Percentiles rank a stretch among this genome's conserved stretches.
These are phyloP conservation scores for Imbricaverruca yamaguchii DNA, from an alignment of 2,888 invertebrate genomes.

Conservation along the genomic window DNA sequence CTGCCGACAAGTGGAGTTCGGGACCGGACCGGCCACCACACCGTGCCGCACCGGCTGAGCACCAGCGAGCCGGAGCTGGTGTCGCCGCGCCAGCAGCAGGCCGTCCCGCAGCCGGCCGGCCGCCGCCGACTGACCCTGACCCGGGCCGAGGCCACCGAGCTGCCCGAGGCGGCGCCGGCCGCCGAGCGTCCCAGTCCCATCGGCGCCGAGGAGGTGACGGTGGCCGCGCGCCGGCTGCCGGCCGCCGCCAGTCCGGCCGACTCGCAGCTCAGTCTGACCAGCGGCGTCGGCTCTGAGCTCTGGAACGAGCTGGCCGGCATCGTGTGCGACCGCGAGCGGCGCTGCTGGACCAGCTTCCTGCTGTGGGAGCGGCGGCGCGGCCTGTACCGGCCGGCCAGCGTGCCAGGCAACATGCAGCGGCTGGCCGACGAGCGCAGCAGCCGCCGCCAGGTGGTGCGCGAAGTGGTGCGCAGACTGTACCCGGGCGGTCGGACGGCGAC, in stretches of 20 bases:
- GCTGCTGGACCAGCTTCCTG: background rate
- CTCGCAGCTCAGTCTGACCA: background rate
- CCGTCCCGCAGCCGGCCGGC: background rate
- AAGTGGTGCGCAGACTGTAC: background rate
- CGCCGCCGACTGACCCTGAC: background rate
- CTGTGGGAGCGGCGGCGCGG: constrained; percentile 1
- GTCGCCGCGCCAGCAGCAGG: background rate
- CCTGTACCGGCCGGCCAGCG: background rate
- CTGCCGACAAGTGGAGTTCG: no score
- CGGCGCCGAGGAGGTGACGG: background rate
- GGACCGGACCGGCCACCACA: no score
- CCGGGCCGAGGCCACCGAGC: constrained; percentile 4
- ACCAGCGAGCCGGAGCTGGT: background rate
- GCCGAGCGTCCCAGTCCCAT: background rate
- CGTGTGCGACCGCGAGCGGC: background rate
- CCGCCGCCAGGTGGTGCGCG: background rate
- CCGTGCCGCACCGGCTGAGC: background rate
- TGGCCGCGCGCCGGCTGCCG: background rate
- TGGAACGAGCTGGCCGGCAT: background rate
- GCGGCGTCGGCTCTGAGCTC: background rate
- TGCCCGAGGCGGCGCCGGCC: background rate
- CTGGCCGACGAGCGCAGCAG: background rate
- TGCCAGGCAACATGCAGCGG: constrained; percentile 1
- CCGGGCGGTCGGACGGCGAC: background rate
- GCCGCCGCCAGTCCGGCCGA: background rate